Percentiles rank a stretch among this genome's conserved stretches.
Evolutionary conservation across 2,797 vertebrate species (phyloP).

Genomic region (Poeciliopsis presidionis): DNA sequence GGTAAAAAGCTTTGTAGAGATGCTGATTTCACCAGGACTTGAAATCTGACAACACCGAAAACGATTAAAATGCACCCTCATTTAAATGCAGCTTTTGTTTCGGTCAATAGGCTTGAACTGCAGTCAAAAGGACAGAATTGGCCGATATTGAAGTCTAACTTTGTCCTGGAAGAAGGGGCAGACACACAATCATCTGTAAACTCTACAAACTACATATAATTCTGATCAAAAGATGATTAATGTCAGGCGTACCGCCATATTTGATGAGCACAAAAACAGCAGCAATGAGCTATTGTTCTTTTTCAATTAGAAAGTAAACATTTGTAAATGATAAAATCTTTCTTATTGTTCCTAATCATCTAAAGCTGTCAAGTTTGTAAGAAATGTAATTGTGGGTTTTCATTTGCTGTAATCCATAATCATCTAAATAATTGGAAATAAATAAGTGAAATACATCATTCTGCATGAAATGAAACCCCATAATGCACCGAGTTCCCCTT

Average conservation of each 20-base stretch:
- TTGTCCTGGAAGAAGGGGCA: neutral
- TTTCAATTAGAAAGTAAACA: neutral
- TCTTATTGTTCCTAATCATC: neutral
- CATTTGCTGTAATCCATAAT: neutral
- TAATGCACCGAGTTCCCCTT: neutral
- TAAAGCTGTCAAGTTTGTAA: neutral
- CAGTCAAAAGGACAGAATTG: neutral
- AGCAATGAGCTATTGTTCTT: neutral
- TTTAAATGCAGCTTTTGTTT: neutral
- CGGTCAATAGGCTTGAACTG: neutral
- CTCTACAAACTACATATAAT: neutral
- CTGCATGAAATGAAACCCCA: neutral
- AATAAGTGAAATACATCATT: neutral
- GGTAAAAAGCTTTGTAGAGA: neutral
- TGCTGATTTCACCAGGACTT: neutral
- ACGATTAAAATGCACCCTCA: neutral
- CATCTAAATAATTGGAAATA: neutral
- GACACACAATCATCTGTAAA: neutral
- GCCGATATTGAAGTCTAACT: neutral
- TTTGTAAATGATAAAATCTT: neutral
- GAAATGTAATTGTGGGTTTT: neutral
- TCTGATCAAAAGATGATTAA: neutral
- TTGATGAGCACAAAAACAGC: neutral
- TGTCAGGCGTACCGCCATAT: too few relatives aligned
- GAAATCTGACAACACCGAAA: neutral